Evolutionary conservation across 2,888 invertebrate species (phyloP).

Genomic region (Noctua janthe): DNA sequence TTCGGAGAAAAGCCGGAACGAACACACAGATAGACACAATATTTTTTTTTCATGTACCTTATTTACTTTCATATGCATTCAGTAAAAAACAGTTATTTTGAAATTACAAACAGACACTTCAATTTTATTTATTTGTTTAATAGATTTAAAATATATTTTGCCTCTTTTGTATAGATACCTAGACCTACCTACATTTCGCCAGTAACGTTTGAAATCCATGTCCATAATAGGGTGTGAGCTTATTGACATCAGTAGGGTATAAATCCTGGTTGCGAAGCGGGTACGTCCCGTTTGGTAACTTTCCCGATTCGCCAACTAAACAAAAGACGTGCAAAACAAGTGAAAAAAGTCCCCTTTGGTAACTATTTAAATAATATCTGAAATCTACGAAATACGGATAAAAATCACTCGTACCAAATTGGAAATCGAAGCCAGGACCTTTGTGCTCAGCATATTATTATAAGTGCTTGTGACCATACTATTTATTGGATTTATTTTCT

Average conservation of each 20-base stretch:
- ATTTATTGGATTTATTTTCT: neutral
- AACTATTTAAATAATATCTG: neutral
- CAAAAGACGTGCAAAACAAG: too few species aligned
- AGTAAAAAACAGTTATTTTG: too few species aligned
- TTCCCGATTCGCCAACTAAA: too few species aligned
- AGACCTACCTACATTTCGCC: neutral
- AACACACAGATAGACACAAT: too few species aligned
- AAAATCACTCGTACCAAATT: neutral
- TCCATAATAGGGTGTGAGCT: neutral
- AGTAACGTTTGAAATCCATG: neutral
- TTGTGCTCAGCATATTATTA: neutral
- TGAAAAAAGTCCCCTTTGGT: too few species aligned
- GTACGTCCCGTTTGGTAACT: too few species aligned
- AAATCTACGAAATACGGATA: neutral
- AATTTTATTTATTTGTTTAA: too few species aligned
- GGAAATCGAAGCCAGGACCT: neutral
- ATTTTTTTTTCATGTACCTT: too few species aligned
- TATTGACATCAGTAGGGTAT: neutral
- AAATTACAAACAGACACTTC: too few species aligned
- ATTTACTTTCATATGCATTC: too few species aligned
- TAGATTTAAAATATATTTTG: neutral
- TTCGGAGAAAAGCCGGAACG: too few species aligned
- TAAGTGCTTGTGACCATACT: neutral
- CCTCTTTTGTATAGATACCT: neutral
- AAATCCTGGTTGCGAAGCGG: neutral